Conservation (phyloP, 2,113 vertebrate genomes). For the Platanista minor region DNA sequence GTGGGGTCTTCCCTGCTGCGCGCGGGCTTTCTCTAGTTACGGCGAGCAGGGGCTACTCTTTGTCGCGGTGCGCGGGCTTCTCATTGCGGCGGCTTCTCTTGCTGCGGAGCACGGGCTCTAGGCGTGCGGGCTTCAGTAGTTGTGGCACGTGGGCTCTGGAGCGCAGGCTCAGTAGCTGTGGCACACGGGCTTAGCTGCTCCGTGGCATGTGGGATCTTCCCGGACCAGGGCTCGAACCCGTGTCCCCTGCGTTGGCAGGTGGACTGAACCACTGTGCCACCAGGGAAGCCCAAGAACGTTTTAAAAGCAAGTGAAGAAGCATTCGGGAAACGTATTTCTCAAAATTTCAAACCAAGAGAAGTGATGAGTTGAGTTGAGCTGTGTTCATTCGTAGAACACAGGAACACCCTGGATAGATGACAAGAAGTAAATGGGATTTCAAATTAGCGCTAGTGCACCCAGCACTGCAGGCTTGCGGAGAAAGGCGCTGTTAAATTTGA, state of each 20-base stretch:
- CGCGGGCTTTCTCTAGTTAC: too few species aligned
- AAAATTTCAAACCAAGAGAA: not conserved
- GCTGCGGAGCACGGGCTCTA: too few species aligned
- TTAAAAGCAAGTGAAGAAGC: not conserved
- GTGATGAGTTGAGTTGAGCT: fast-evolving
- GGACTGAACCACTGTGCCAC: too few species aligned
- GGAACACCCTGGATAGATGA: fast-evolving
- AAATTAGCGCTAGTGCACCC: fast-evolving
- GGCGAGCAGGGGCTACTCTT: too few species aligned
- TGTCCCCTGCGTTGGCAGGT: too few species aligned
- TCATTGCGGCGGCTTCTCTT: too few species aligned
- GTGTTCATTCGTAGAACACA: not conserved
- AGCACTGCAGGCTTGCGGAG: not conserved
- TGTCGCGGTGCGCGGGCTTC: fast-evolving
- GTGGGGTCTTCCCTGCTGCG: fast-evolving
- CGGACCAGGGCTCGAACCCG: too few species aligned
- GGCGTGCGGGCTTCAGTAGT: fast-evolving
- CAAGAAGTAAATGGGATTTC: not conserved
- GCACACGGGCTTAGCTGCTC: too few species aligned
- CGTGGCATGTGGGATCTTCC: too few species aligned
- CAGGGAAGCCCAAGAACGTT: not conserved
- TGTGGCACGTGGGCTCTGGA: too few species aligned
- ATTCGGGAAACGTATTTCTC: not conserved
- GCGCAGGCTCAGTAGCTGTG: too few species aligned
- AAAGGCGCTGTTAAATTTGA: not conserved